Evolutionary conservation across 2,113 vertebrate species (phyloP), one percentile per base, ranked within the genome.

Genomic region (Cheirogaleus medius): DNA sequence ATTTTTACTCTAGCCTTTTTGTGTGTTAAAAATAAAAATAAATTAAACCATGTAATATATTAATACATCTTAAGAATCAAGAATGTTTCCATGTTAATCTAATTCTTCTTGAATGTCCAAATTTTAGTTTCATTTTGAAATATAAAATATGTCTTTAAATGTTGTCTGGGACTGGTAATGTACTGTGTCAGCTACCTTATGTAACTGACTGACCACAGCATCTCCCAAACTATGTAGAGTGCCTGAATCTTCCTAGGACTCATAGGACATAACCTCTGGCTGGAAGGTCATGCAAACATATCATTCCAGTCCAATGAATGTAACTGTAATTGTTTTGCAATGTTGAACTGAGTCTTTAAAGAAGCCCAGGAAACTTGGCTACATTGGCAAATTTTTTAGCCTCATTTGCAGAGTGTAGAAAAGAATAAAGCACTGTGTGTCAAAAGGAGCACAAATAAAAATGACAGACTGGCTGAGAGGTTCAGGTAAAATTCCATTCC

Each of bases 61-160:
- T 87, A 60, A 78, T 17, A 49, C 47, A 82, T 78, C 93, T 95
- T 83, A 83, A 85, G 87, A 97, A 89, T 87, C 20, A 91, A 15
- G 15, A 17, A 42, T 60, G 90, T 93, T 81, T 94, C 8, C 13
- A 3, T 90, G 39, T 90, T 87, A 94, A 82, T 93, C 6, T 81
- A 87, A 56, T 97, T 97, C 15, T 95, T 25, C 52, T 96, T 81
- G 42, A 88, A 80, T 80, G 56, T 66, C 81, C 91, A 39, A 85
- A 92, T 39, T 90, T 95, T 80, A 56, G 54, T 94, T 95, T 92
- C 5, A 10, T 97, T 94, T 93, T 82, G 80, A 96, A 93, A 90
- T 96, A 42, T 15, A 47, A 91, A 86, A 39, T 54, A 14, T 6
- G 5, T 82, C 32, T 10, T 66, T 78, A 77, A 68, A 7, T 95